Conservation (phyloP, 2,888 invertebrate species). For the Parascotia fuliginaria region DNA sequence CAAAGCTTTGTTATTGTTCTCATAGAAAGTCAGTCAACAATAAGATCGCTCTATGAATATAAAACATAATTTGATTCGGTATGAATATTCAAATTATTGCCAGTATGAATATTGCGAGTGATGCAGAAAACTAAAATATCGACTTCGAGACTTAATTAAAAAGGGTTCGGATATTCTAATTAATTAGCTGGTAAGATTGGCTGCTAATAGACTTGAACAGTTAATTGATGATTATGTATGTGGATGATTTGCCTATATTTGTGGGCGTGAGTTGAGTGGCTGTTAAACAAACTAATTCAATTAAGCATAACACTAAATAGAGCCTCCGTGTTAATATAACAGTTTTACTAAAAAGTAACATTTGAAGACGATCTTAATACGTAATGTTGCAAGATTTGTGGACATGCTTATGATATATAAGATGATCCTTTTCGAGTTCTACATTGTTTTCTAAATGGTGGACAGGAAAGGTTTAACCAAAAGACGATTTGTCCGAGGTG, state of each 20-base stretch:
- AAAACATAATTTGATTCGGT: not conserved
- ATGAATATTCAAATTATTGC: constrained; percentile 2
- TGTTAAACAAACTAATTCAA: not conserved
- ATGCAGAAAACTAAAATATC: not conserved
- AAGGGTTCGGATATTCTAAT: not conserved
- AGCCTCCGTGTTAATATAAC: too few species aligned
- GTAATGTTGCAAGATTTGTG: too few species aligned
- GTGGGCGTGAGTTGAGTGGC: not conserved
- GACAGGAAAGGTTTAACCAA: too few species aligned
- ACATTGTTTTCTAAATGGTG: too few species aligned
- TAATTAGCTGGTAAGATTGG: not conserved
- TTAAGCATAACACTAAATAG: not conserved
- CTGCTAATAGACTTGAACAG: not conserved
- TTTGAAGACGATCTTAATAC: too few species aligned
- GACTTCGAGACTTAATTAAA: not conserved
- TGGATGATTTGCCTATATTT: not conserved
- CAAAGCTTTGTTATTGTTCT: too few species aligned
- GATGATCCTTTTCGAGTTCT: too few species aligned
- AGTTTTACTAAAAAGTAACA: too few species aligned
- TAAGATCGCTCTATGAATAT: not conserved
- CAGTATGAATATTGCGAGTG: not conserved
- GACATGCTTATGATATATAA: too few species aligned
- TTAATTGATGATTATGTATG: not conserved
- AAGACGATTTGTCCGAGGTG: too few species aligned
- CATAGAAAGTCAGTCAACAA: too few species aligned